Base-by-base conservation (phyloP, 2,888 invertebrate species). In the Drosophila falleni region DNA sequence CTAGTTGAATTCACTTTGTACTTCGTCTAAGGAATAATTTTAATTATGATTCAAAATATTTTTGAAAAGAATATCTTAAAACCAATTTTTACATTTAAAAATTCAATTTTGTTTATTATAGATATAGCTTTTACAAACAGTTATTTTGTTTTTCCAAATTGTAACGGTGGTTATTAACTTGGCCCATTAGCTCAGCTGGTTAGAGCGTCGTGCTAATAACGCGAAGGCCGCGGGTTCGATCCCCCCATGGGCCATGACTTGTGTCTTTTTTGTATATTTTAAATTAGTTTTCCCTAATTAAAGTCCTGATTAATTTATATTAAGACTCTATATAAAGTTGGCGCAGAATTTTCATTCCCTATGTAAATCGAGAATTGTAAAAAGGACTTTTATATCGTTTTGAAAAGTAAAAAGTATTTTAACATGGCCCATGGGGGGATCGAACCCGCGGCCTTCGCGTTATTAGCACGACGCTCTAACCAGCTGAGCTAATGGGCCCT, bases 381-480 rank as follows among this genome's bases (percentile, higher is more conserved):
- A 31, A 31, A 29, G 5, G 23, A 23, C 23, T 23, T 23, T 23
- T 23, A 3, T 23, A 23, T 6, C 29, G 4, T 29, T 29, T 29
- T 29, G 29, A 29, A 1, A 29, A 29, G 8, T 4, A 0, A 50
- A 44, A 37, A 1, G 13, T 0, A 31, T 9, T 16, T 46, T 4
- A 10, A 23, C 23, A 31, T 92, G 91, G 91, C 92, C 91, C 92
- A 92, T 91, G 92, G 31, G 54, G 54, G 54, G 54, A 55, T 55
- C 54, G 54, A 42, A 92, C 91, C 90, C 91, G 89, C 92, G 92
- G 88, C 92, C 92, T 92, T 92, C 91, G 91, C 91, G 92, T 92
- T 92, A 92, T 91, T 92, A 92, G 92, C 92, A 92, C 92, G 92
- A 92, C 92, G 93, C 92, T 92, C 92, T 93, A 92, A 92, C 93